These are phyloP conservation scores for Kryptopterus vitreolus DNA, from an alignment of 2,797 vertebrate species.

Conservation along the genomic window DNA sequence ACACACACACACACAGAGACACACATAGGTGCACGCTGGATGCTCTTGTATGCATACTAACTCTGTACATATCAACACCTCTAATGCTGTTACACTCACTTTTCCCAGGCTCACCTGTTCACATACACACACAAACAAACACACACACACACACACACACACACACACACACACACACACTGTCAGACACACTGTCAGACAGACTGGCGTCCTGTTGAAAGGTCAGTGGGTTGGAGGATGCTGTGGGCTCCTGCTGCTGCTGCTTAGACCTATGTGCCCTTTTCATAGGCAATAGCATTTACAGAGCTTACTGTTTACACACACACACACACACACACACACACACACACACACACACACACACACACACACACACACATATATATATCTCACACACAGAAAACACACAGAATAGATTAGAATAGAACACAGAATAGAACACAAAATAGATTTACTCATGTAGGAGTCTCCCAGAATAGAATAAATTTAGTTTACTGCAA, in stretches of 20 bases:
- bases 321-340: conserved; percentile 32
- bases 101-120: conserved; percentile 18
- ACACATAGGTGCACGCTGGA: conserved; percentile 5
- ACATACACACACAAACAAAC: conserved; percentile 19
- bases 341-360: neutral
- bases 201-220: conserved; percentile 59
- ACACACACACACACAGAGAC: neutral
- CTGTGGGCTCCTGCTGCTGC: conserved; percentile 65
- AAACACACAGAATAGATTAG: too few relatives aligned
- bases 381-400: neutral
- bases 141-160: conserved; percentile 28
- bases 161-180: conserved; percentile 58
- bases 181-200: conserved; percentile 14
- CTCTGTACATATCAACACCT: conserved; percentile 5
- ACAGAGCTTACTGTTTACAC: conserved; percentile 62
- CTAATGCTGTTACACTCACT: neutral
- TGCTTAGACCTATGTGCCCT: conserved; percentile 70
- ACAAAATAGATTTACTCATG: too few relatives aligned
- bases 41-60: conserved; percentile 7
- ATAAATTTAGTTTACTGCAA: too few relatives aligned
- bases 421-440: too few relatives aligned
- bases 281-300: conserved; percentile 71
- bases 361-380: neutral
- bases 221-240: conserved; percentile 68
- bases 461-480: neutral